Evolutionary conservation across 2,797 vertebrate genomes (phyloP).

Genomic region (Nyctibius grandis): DNA sequence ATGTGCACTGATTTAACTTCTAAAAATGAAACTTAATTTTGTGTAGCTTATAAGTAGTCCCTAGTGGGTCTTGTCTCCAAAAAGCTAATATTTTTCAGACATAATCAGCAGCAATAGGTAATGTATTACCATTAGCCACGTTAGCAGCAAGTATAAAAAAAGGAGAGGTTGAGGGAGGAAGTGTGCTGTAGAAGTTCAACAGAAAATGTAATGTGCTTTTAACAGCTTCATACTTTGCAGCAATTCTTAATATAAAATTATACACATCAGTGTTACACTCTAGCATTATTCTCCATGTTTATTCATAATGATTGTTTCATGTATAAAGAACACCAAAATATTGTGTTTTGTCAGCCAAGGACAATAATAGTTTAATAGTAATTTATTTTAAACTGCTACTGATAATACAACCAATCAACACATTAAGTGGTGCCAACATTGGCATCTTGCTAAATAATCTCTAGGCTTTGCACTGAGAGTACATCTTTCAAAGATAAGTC

Average conservation of each 20-base stretch:
- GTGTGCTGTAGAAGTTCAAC: slow-evolving; percentile 16
- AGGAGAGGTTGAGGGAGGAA: slow-evolving; percentile 20
- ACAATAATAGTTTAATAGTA: slow-evolving; percentile 81
- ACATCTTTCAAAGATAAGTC: slow-evolving; percentile 95
- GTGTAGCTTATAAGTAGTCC: slow-evolving; percentile 71
- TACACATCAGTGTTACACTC: slow-evolving; percentile 45
- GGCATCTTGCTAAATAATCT: slow-evolving; percentile 97
- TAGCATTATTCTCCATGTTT: slow-evolving; percentile 68
- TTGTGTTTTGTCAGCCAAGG: slow-evolving; percentile 77
- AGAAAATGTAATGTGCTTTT: slow-evolving; percentile 40
- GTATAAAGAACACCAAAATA: slow-evolving; percentile 79
- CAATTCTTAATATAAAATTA: slow-evolving; percentile 65
- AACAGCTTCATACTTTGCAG: slow-evolving; percentile 53
- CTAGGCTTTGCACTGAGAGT: slow-evolving; percentile 80
- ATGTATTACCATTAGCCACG: slow-evolving; percentile 64
- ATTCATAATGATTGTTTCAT: slow-evolving; percentile 74
- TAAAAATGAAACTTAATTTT: slow-evolving; percentile 77
- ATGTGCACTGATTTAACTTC: slow-evolving; percentile 71
- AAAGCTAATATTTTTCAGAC: slow-evolving; percentile 75
- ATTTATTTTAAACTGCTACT: slow-evolving; percentile 83
- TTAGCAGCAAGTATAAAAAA: slow-evolving; percentile 65
- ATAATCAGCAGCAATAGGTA: slow-evolving; percentile 72
- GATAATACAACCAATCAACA: slow-evolving; percentile 84
- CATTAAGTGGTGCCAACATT: slow-evolving; percentile 83
- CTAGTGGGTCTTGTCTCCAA: slow-evolving; percentile 61